Evolutionary conservation across 1,140 invertebrate genomes (phyloP).

Genomic region (Vollenhovia emeryi): DNA sequence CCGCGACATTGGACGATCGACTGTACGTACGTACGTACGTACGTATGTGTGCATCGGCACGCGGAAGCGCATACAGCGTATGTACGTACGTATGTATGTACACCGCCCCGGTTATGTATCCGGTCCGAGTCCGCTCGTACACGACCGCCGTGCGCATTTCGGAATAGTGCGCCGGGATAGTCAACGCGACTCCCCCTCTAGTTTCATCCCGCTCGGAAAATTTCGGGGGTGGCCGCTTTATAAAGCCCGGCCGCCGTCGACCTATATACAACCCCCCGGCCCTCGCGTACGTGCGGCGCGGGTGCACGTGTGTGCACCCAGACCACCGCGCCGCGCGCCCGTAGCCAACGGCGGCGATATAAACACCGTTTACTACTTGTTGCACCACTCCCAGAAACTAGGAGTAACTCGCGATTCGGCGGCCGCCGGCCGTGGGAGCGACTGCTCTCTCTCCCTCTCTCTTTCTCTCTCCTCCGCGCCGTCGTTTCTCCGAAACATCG

Average conservation of each 20-base stretch:
- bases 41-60: neutral
- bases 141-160: conserved; percentile 45
- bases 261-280: conserved; percentile 68
- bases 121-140: neutral
- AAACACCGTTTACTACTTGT: conserved; percentile 83
- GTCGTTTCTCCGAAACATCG: conserved; percentile 18
- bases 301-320: conserved; percentile 54
- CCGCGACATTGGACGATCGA: conserved; percentile 64
- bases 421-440: neutral
- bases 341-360: conserved; percentile 71
- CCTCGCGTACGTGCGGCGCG: conserved; percentile 33
- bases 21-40: conserved; percentile 26
- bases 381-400: conserved; percentile 80
- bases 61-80: conserved; percentile 13
- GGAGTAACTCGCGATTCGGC: conserved; percentile 59
- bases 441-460: too few relatives aligned
- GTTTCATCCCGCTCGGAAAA: conserved; percentile 62
- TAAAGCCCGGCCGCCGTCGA: conserved; percentile 54
- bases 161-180: conserved; percentile 38
- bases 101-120: neutral
- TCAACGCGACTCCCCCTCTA: conserved; percentile 46
- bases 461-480: too few relatives aligned
- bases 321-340: conserved; percentile 60
- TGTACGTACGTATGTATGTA: neutral
- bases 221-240: conserved; percentile 68